These are phyloP conservation scores for Macrocentrus cingulum DNA, from an alignment of 1,140 invertebrate genomes.

Conservation along the genomic window DNA sequence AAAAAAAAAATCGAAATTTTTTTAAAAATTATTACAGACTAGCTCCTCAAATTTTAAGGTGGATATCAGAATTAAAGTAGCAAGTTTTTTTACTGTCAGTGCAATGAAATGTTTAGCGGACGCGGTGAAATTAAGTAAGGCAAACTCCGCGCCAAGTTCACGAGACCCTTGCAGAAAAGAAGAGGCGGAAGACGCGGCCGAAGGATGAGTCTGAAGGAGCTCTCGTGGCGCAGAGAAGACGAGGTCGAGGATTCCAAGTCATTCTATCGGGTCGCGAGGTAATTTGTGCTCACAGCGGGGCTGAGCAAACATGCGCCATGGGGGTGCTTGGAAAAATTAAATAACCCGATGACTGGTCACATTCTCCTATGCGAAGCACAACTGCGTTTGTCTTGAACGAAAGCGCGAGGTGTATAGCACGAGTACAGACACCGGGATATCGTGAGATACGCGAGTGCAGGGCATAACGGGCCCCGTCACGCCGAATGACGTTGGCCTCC, in stretches of 20 bases:
- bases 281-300: constrained; percentile 68
- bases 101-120: no score
- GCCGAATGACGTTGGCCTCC: constrained; percentile 32
- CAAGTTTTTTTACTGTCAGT: no score
- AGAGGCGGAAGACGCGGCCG: constrained; percentile 3
- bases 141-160: no score
- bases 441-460: constrained; percentile 19
- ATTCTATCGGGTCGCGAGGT: constrained; percentile 48
- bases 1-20: no score
- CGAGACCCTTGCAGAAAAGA: no score
- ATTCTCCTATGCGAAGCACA: constrained; percentile 49
- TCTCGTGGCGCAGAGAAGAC: constrained; percentile 33
- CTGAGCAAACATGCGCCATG: constrained; percentile 63
- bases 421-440: constrained; percentile 13
- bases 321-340: constrained; percentile 61
- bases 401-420: not conserved
- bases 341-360: constrained; percentile 66
- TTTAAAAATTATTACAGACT: no score
- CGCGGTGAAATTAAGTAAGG: no score
- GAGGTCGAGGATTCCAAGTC: constrained; percentile 35
- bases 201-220: constrained; percentile 12
- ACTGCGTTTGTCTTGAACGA: constrained; percentile 16
- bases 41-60: no score
- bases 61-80: no score
- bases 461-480: constrained; percentile 33